These are phyloP conservation scores for Ispidina lecontei DNA, from an alignment of 2,797 vertebrate species.

Conservation along the genomic window DNA sequence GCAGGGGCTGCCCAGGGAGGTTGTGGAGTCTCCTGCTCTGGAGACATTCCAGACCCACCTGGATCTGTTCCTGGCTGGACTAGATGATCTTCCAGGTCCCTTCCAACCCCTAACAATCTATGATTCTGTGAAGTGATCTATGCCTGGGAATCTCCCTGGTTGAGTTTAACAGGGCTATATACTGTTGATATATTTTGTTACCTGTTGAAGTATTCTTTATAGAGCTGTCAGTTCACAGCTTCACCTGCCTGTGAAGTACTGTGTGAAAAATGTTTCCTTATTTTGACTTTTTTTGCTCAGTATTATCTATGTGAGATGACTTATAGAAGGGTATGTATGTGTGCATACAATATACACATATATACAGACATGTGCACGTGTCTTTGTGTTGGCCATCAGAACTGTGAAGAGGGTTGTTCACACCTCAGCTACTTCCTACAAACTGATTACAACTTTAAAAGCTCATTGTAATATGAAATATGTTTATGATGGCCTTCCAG, in stretches of 20 bases:
- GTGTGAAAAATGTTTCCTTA: background rate
- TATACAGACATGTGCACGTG: fast-evolving
- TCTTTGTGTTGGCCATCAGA: background rate
- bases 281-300: background rate
- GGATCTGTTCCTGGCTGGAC: no score
- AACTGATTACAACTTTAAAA: background rate
- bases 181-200: background rate
- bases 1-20: no score
- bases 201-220: background rate
- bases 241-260: background rate
- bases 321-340: background rate
- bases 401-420: background rate
- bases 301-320: background rate
- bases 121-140: background rate
- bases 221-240: background rate
- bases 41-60: no score
- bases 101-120: no score
- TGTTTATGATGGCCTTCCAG: background rate
- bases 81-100: no score
- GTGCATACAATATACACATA: background rate
- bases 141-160: background rate
- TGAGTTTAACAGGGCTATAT: background rate
- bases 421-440: background rate
- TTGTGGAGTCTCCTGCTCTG: no score
- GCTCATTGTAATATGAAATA: background rate